Conservation (phyloP, 2,797 vertebrate species). For the Protosalanx chinensis region DNA sequence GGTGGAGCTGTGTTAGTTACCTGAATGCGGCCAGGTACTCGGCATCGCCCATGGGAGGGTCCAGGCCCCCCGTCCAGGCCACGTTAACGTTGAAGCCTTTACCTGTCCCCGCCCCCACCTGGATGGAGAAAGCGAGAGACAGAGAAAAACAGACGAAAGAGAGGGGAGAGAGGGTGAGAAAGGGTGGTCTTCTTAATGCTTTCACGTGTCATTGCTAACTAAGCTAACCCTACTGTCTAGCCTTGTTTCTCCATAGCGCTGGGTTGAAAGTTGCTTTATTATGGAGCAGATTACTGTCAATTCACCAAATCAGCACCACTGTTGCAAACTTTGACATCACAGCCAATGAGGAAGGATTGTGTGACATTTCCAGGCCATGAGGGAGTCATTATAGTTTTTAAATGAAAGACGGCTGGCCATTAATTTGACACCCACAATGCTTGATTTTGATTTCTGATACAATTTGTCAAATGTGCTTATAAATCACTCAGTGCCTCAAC, state of each 20-base stretch:
- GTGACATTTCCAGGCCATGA: conserved; percentile 51
- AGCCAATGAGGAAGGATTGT: conserved; percentile 41
- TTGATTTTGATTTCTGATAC: conserved; percentile 61
- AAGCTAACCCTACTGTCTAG: background rate
- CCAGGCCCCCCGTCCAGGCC: conserved; percentile 94
- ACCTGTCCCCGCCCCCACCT: conserved; percentile 89
- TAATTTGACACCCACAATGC: conserved; percentile 61
- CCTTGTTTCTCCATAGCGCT: conserved; percentile 7
- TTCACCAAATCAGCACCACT: conserved; percentile 38
- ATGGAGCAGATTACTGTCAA: conserved; percentile 32
- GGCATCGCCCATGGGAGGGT: conserved; percentile 92
- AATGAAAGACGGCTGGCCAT: conserved; percentile 65
- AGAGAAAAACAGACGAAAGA: conserved; percentile 15
- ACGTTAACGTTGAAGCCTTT: conserved; percentile 94
- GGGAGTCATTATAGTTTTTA: conserved; percentile 64
- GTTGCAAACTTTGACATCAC: conserved; percentile 53
- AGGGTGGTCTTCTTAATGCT: background rate
- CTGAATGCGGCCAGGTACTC: conserved; percentile 94
- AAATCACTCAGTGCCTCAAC: conserved; percentile 59
- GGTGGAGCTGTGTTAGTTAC: conserved; percentile 53
- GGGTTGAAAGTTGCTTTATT: conserved; percentile 32
- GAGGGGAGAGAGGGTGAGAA: background rate
- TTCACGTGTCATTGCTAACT: background rate
- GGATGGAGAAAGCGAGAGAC: conserved; percentile 34
- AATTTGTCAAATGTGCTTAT: conserved; percentile 60